Conservation (phyloP, 1,140 invertebrate species). For the Heliconius congener region DNA sequence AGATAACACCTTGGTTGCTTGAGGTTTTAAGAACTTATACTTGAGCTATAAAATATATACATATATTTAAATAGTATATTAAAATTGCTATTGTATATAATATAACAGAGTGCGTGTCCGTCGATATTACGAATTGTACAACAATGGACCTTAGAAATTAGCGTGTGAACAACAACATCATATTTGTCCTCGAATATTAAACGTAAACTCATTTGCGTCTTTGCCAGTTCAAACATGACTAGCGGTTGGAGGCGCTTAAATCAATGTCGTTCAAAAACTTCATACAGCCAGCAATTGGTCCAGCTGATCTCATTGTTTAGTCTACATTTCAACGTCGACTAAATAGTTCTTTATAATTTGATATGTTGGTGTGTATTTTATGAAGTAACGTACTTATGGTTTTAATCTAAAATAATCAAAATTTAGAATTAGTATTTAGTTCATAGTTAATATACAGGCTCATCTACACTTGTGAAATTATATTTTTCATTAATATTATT, state of each 20-base stretch:
- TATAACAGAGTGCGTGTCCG: neutral
- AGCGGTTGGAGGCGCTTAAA: constrained; percentile 30
- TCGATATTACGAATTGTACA: constrained; percentile 6
- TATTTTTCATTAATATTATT: no score
- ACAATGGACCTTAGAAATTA: constrained; percentile 5
- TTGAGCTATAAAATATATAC: neutral
- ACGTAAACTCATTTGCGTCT: constrained; percentile 1
- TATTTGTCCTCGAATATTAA: constrained; percentile 24
- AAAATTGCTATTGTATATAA: neutral
- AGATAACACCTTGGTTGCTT: no score
- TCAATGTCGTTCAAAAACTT: constrained; percentile 57
- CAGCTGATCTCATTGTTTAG: constrained; percentile 80
- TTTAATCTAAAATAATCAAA: neutral
- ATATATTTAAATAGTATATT: neutral
- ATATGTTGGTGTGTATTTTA: neutral
- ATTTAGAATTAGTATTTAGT: neutral
- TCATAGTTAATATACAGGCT: no score
- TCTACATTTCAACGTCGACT: constrained; percentile 58
- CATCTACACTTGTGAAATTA: no score
- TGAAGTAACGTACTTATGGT: neutral
- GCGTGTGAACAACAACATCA: constrained; percentile 15
- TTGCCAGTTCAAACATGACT: constrained; percentile 37
- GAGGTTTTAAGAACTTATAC: neutral
- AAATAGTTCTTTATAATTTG: constrained; percentile 59
- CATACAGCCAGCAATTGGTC: constrained; percentile 48